A percentile compares a stretch with the other conserved stretches of the same genome.
Conservation (phyloP, 2,888 invertebrate genomes). For the Latheticus oryzae region DNA sequence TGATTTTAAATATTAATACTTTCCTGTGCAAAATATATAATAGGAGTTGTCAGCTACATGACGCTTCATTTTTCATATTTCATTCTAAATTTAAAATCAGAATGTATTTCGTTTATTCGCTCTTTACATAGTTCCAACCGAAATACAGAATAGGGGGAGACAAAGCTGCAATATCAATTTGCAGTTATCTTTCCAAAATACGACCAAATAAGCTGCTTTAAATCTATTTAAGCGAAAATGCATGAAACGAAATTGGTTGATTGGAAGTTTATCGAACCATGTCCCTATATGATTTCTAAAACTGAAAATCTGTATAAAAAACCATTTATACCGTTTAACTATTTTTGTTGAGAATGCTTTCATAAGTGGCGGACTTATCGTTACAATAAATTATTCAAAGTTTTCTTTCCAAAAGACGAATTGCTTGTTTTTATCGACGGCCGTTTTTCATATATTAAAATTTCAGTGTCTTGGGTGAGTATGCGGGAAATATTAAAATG, state of each 20-base stretch:
- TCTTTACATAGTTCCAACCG: background rate
- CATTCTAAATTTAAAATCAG: conserved; percentile 19
- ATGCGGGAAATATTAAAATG: conserved; percentile 15
- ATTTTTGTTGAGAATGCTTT: conserved; percentile 2
- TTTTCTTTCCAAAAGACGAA: no score
- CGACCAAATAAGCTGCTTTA: conserved; percentile 4
- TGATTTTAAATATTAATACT: conserved; percentile 45
- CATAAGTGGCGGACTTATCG: no score
- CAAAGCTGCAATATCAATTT: conserved; percentile 24
- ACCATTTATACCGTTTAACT: no score
- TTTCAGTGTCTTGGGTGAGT: background rate
- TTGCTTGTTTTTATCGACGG: no score
- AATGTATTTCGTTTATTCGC: conserved; percentile 9
- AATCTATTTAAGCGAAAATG: conserved; percentile 10
- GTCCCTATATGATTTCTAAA: background rate
- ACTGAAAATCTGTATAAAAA: no score
- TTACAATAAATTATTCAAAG: no score
- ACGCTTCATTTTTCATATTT: conserved; percentile 39
- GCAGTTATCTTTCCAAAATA: conserved; percentile 9
- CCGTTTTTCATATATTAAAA: background rate
- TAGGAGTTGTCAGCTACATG: conserved; percentile 38
- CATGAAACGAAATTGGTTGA: conserved; percentile 6
- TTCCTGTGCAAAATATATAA: conserved; percentile 23
- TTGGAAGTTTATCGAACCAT: conserved; percentile 5
- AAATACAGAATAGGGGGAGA: conserved; percentile 4